These are phyloP conservation scores for Rhombomys opimus DNA, from an alignment of 2,113 vertebrate genomes.

Conservation along the genomic window DNA sequence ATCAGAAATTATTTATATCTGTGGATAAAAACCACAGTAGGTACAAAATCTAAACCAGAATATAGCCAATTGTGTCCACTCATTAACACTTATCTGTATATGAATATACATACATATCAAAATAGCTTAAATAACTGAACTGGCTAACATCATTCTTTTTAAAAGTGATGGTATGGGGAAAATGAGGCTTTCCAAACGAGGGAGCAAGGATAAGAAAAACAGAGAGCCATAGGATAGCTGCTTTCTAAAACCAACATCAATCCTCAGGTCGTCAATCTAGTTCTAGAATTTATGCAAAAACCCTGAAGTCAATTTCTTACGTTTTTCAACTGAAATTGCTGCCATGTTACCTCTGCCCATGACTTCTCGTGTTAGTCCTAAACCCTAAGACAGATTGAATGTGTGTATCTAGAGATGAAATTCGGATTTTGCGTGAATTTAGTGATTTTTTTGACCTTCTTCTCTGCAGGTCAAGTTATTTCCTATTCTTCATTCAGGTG, in stretches of 20 bases:
- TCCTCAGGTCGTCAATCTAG: slow-evolving; percentile 44
- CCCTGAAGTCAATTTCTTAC: slow-evolving; percentile 69
- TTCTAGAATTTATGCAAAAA: slow-evolving; percentile 70
- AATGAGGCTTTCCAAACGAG: slow-evolving; percentile 42
- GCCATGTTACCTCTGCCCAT: slow-evolving; percentile 50
- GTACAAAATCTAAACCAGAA: slow-evolving; percentile 13
- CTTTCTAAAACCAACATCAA: slow-evolving; percentile 28
- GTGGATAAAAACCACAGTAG: slow-evolving; percentile 15
- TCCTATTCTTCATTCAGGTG: slow-evolving; percentile 67
- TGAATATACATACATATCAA: neutral
- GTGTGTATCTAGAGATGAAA: slow-evolving; percentile 75
- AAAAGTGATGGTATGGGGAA: slow-evolving; percentile 55
- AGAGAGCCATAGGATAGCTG: slow-evolving; percentile 37
- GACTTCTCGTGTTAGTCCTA: slow-evolving; percentile 64
- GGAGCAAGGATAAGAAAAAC: neutral
- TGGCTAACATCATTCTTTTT: slow-evolving; percentile 14
- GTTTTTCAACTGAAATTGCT: slow-evolving; percentile 59
- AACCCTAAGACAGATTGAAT: slow-evolving; percentile 65
- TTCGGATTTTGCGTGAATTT: slow-evolving; percentile 73
- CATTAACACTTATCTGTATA: neutral
- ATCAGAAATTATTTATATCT: slow-evolving; percentile 56
- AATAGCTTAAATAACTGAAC: slow-evolving; percentile 28
- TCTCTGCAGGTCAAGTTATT: slow-evolving; percentile 76
- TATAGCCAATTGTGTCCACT: slow-evolving; percentile 32
- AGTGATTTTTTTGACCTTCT: slow-evolving; percentile 70